These are phyloP conservation scores for Onychomys torridus DNA, from an alignment of 2,797 vertebrate genomes.

Conservation along the genomic window DNA sequence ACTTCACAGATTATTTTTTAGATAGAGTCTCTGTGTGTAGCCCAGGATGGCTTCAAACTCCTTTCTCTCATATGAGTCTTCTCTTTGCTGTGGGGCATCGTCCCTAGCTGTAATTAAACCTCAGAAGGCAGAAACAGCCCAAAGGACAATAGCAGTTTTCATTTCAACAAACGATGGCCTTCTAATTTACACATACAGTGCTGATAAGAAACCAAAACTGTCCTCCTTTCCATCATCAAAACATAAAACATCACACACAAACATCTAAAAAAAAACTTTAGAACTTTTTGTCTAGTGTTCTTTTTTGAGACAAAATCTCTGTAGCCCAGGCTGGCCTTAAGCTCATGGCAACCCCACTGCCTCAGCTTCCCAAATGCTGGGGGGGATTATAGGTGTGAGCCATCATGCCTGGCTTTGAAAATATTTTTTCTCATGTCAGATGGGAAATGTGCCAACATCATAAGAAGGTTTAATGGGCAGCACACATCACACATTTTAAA, in stretches of 20 bases:
- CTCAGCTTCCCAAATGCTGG: background rate
- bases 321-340: background rate
- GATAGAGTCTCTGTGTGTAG: background rate
- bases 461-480: constrained; percentile 80
- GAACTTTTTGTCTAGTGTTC: background rate
- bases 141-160: background rate
- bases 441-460: constrained; percentile 80
- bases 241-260: background rate
- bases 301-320: background rate
- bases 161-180: constrained; percentile 30
- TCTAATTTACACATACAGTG: background rate
- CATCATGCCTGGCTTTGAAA: background rate
- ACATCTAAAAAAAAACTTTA: background rate
- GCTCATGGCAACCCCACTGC: background rate
- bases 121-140: background rate
- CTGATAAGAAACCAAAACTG: background rate
- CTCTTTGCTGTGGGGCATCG: background rate
- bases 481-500: constrained; percentile 85
- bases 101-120: background rate
- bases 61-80: background rate
- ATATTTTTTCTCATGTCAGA: constrained; percentile 82
- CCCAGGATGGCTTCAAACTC: background rate
- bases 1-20: background rate
- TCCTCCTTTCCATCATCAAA: background rate
- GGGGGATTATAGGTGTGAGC: no score